Base-by-base conservation (phyloP, 2,888 invertebrate genomes). In the Eupelmus urozonus region DNA sequence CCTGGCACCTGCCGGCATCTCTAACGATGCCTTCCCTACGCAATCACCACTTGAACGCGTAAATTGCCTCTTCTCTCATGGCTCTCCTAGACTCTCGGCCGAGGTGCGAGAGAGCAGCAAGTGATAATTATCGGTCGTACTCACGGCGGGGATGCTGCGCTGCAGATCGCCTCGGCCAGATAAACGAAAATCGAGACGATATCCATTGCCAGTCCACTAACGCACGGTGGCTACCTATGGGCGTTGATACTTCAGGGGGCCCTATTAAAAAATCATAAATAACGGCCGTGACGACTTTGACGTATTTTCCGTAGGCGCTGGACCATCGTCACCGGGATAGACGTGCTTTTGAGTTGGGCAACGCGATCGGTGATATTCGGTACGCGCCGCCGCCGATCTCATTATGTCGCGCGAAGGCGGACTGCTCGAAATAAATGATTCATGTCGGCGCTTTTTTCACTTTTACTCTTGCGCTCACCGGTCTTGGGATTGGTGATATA, bases 91-190 rank as follows among this genome's bases (percentile, higher is more conserved):
- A 40, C 29, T 71, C 60, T 20, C 66, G 2, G 51, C 5, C 0
- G 40, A 40, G 23, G n/a, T 13, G 29, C 1, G 13, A 29, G 49
- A n/a, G n/a, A 65, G 18, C 9, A 13, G 9, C 11, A 20, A 53
- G 45, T 18, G 66, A 53, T 66, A 66, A 66, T 66, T 66, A 66
- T 66, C 20, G 20, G 9, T 1, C 25, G 20, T 2, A n/a, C 16
- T 16, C 29, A 29, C 29, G 25, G 5, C 1, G 23, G 5, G 13
- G 16, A 23, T 34, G n/a, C n/a, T n/a, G n/a, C n/a, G n/a, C 49
- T 66, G n/a, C 40, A 40, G 67, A 67, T 67, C 53, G 67, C 53
- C 34, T 67, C 51, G 13, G 49, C n/a, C 29, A 27, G 69, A 69
- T 55, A 53, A n/a, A 20, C n/a, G 27, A 2, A 18, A 4, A n/a